Conservation (phyloP, 64 coral and sea anemone species). For the Montipora capricornis region DNA sequence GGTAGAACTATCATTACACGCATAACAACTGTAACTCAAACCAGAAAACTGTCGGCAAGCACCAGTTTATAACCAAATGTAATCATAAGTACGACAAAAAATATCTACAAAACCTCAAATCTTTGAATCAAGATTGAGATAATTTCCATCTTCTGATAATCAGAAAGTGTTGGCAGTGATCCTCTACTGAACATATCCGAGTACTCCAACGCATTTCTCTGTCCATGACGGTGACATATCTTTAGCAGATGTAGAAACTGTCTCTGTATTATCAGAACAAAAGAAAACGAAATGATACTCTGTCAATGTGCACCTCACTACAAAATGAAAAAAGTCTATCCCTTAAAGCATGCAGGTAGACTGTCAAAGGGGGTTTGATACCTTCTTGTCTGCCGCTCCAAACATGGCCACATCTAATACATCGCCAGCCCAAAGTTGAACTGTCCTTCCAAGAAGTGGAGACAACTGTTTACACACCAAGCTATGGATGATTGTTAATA, state of each 20-base stretch:
- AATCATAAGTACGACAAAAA: no score
- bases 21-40: no score
- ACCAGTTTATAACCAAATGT: no score
- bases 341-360: not conserved
- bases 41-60: no score
- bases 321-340: no score
- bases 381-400: slow-evolving; percentile 40
- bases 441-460: not conserved
- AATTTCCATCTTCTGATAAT: not conserved
- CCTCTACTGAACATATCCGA: not conserved
- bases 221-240: not conserved
- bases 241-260: not conserved
- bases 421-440: slow-evolving; percentile 31
- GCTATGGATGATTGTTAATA: slow-evolving; percentile 4
- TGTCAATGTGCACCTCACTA: no score
- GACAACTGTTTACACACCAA: not conserved
- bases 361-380: not conserved
- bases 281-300: not conserved
- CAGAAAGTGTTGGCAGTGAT: not conserved
- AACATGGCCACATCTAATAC: not conserved
- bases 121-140: slow-evolving; percentile 9
- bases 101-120: not conserved
- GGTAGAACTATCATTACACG: no score
- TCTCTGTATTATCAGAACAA: not conserved
- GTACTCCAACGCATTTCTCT: not conserved